These are phyloP conservation scores for Rynchops niger DNA, from an alignment of 2,113 vertebrate species.

Conservation along the genomic window DNA sequence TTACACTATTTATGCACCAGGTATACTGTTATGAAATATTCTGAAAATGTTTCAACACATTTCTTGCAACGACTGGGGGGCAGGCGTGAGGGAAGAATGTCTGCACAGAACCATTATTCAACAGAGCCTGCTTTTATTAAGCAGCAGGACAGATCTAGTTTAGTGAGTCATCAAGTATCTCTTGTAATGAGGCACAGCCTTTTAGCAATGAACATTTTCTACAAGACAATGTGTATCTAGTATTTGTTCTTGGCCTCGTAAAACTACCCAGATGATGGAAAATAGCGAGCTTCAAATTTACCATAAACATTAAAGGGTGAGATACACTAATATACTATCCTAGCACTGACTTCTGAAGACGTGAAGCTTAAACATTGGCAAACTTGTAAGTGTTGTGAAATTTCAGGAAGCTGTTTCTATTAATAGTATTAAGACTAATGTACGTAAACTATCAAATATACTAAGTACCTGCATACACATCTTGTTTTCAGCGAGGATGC, in stretches of 20 bases:
- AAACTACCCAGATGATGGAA: neutral
- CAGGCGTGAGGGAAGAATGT: neutral
- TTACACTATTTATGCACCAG: neutral
- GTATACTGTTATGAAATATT: neutral
- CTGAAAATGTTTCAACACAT: neutral
- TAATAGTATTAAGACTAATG: neutral
- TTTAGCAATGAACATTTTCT: neutral
- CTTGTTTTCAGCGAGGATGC: neutral
- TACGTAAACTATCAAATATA: fast-evolving
- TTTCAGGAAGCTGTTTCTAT: neutral
- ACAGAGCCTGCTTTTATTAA: neutral
- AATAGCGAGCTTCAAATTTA: neutral
- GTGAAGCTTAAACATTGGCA: neutral
- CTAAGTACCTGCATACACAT: neutral
- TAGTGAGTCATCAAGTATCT: neutral
- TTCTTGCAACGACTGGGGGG: neutral
- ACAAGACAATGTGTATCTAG: fast-evolving
- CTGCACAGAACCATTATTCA: neutral
- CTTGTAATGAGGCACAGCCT: neutral
- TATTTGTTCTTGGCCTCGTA: neutral
- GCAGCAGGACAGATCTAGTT: neutral
- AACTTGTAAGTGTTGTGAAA: fast-evolving
- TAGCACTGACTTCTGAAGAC: neutral
- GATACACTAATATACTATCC: neutral
- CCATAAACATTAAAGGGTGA: neutral